Base-by-base conservation (phyloP, 1,140 invertebrate genomes). In the Drosophila bocqueti region DNA sequence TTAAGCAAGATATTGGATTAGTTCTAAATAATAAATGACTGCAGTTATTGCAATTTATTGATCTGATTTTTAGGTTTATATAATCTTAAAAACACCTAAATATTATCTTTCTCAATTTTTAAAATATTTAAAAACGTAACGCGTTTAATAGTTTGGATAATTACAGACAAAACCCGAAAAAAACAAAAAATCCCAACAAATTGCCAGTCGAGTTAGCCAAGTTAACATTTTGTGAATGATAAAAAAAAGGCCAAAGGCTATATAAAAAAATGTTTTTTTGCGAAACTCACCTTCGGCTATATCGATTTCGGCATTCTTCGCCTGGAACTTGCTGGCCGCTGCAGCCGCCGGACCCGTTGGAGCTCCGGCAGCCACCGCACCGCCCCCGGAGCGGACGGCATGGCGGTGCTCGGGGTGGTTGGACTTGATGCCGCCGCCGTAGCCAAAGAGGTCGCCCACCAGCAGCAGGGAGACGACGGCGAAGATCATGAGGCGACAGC, bases 281-380 rank as follows among this genome's bases (percentile, higher is more conserved):
- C 58, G 18, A 71, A 46, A 92, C 91, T 92, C 65, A 92, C 91
- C 92, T 93, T 93, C 92, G 58, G 83, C 73, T 58, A 93, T 90
- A 63, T 93, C 92, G 76, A 93, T 90, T 86, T 93, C 92, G 60
- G 92, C 85, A 66, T 92, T 85, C 74, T 92, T 92, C 55, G 91
- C 38, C 66, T 91, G 89, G 66, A 92, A 92, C 76, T 92, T 92
- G 67, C 87, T 91, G 54, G 81, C 79, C 9, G 82, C 75, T 7
- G 83, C 68, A 16, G 84, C 77, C 21, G 76, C 76, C 38, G 86
- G 86, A 67, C 86, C 86, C 52, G 89, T 91, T n/a, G 91, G 86
- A 5, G 77, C 66, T 7, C 60, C 80, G 0, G 58, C 74, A 8
- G 58, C 64, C 9, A 68, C 80, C 65, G 73, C 76, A 3, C 50